Base-by-base conservation (phyloP, 2,113 vertebrate species). In the Leptosomus discolor region DNA sequence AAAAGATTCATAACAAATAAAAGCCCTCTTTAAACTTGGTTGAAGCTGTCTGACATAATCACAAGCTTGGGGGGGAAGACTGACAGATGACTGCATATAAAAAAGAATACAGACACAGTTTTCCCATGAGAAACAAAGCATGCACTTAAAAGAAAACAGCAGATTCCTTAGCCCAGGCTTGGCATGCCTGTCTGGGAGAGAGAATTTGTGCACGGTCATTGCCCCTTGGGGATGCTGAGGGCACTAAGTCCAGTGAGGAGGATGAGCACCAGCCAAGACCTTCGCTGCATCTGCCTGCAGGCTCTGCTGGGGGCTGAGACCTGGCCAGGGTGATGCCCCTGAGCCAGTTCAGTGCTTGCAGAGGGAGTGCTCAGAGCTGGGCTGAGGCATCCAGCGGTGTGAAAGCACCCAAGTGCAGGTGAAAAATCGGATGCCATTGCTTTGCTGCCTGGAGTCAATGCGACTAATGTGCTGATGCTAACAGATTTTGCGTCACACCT, bases 41-140 rank as follows among this genome's bases (percentile, higher is more conserved):
- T 74, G 60, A 93, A 82, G 30, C 19, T 87, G 41, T 48, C 89
- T 81, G 46, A 87, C 46, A 80, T 54, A 90, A 93, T 75, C 69
- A 64, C 37, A 85, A n/a, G 26, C 68, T 56, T 63, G 12, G 15
- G 36, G 46, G 27, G 23, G 71, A 92, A 45, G 82, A 39, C 51
- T 75, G 65, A 67, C 4, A 77, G 68, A 43, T 30, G 32, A 84
- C 39, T 61, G 39, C 36, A 79, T 39, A 29, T 48, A 41, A 23
- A 24, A 39, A 19, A 41, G 50, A 43, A 24, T 17, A 37, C 15
- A 8, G 6, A 50, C 3, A 57, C 8, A 15, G 30, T 30, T 91
- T 64, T 92, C 22, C 41, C 22, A 53, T 50, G 54, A 94, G 39
- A 92, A 88, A 71, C 34, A 77, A 76, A 65, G 23, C 26, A 54